Evolutionary conservation across 2,113 vertebrate genomes (phyloP), one percentile per base, ranked within the genome.

Genomic region (Rhinopomastus cyanomelas): DNA sequence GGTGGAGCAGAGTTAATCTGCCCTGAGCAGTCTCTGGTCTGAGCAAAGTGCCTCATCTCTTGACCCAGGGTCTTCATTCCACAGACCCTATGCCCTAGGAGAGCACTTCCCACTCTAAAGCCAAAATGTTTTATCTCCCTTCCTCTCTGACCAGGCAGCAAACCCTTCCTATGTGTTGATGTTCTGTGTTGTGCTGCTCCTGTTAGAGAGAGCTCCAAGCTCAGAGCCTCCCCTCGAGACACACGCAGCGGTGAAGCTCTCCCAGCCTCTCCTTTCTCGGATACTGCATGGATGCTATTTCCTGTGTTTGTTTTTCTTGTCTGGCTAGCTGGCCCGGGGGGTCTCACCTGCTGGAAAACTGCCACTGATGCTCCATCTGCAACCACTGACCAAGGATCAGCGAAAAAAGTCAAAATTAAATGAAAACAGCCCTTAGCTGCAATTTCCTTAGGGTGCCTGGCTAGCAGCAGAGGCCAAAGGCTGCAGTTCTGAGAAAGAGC

Each of bases 301-400:
- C 92, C 88, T 91, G 77, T 91, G 92, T 86, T 96, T 95, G 69
- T 92, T 94, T 95, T 91, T 65, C 88, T 92, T 88, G 69, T 81
- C 83, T 86, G 37, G 53, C 67, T 71, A 7, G 65, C 48, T 74
- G 82, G 57, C 83, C 85, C 72, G 51, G 66, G 81, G 90, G 90
- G 81, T 87, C 93, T 95, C 88, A 96, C 94, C 94, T 95, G 94
- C 90, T 94, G 90, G 86, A 94, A 90, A 90, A 72, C 42, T 80
- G 85, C 81, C 32, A 9, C 69, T 55, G n/a, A 51, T 76, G 81
- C 62, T 86, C 62, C 73, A 85, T 90, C 81, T 85, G 90, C 83
- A n/a, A 69, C 21, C 73, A 48, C 18, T 53, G 59, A 62, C 59
- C 81, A 62, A 76, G 52, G 59, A 71, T 85, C 44, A 90, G 51